Conservation (phyloP, 1,140 invertebrate species). For the Hyles vespertilio region DNA sequence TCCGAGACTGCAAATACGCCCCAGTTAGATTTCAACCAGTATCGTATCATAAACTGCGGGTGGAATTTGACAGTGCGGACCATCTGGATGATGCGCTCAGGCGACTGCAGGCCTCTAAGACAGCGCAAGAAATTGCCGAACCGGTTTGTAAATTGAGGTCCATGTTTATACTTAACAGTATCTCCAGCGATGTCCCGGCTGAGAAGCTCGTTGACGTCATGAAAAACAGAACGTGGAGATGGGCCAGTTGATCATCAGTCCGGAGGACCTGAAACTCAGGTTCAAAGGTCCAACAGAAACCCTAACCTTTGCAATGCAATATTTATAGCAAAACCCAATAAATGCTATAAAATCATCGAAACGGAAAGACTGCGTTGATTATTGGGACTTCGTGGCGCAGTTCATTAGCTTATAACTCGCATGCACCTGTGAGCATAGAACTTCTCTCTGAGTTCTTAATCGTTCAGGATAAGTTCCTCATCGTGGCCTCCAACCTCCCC, state of each 20-base stretch:
- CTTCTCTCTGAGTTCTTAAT: too few species aligned
- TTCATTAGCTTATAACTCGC: too few species aligned
- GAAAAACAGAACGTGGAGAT: background rate
- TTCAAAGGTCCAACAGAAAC: background rate
- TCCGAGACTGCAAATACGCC: background rate
- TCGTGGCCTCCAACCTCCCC: too few species aligned
- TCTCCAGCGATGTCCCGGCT: background rate
- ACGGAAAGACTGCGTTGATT: too few species aligned
- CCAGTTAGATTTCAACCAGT: constrained; percentile 8
- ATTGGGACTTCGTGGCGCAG: too few species aligned
- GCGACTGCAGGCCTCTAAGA: background rate
- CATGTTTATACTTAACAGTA: background rate
- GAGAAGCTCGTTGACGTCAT: background rate
- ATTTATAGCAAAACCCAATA: background rate
- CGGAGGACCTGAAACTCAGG: background rate
- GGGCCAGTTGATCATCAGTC: background rate
- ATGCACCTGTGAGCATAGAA: too few species aligned
- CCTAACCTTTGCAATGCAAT: background rate
- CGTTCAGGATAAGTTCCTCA: too few species aligned
- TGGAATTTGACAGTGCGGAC: constrained; percentile 16
- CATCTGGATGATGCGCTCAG: constrained; percentile 13
- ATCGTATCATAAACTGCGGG: constrained; percentile 13
- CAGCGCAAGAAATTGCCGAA: background rate
- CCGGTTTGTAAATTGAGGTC: background rate
- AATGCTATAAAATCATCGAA: background rate